These are phyloP conservation scores for Pomatorhinus ruficollis DNA, from an alignment of 2,113 vertebrate genomes.

Conservation along the genomic window DNA sequence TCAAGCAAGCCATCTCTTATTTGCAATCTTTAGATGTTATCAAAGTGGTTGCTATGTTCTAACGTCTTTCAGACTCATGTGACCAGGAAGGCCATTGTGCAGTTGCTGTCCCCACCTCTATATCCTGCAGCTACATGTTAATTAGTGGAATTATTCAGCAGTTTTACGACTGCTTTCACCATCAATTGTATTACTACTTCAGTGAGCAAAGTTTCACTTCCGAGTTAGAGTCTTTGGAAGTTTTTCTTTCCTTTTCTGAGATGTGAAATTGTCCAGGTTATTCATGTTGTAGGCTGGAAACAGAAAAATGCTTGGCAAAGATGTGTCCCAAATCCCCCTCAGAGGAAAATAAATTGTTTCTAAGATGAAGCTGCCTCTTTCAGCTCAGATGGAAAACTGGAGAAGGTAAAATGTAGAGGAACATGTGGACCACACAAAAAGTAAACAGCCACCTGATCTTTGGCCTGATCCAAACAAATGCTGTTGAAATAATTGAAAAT, in stretches of 20 bases:
- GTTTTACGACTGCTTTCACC: neutral
- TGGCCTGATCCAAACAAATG: conserved; percentile 32
- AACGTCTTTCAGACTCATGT: neutral
- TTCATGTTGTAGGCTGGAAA: neutral
- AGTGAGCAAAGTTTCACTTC: neutral
- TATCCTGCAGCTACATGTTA: neutral
- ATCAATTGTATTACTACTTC: neutral
- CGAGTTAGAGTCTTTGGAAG: neutral
- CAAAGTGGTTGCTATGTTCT: neutral
- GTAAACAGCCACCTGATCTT: conserved; percentile 46
- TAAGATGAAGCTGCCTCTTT: neutral
- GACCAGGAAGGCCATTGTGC: neutral
- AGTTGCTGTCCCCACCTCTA: neutral
- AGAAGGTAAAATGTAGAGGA: neutral
- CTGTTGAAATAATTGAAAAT: conserved; percentile 55
- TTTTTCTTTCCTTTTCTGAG: neutral
- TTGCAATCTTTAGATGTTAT: neutral
- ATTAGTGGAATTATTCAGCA: neutral
- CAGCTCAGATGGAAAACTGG: neutral
- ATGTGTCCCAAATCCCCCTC: neutral
- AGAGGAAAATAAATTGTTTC: neutral
- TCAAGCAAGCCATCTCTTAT: neutral
- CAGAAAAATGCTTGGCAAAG: neutral
- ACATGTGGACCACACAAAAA: conserved; percentile 41
- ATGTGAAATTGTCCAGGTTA: neutral